A percentile compares a stretch with the other conserved stretches of the same genome.
phyloP scores from a whole-genome alignment of 2,797 vertebrate genomes.

The Cossypha heuglini region DNA sequence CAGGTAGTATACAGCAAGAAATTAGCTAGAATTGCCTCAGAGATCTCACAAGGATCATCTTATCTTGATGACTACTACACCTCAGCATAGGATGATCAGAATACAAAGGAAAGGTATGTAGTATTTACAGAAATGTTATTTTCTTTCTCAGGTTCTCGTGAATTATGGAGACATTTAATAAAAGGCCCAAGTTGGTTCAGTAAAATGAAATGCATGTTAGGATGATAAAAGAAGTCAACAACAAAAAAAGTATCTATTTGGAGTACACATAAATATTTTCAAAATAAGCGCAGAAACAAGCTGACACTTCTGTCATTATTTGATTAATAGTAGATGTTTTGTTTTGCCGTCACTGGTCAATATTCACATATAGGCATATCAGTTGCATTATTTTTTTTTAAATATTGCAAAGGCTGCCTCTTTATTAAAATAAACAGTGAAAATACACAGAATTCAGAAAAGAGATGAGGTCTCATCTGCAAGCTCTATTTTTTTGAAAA shows the following conservation, averaged over 20 bases:
- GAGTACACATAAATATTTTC: neutral
- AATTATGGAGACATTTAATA: neutral
- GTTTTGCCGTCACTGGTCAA: neutral
- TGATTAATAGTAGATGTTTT: neutral
- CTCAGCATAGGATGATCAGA: neutral
- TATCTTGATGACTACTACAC: neutral
- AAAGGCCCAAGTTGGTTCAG: neutral
- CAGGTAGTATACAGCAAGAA: neutral
- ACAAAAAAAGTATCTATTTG: neutral
- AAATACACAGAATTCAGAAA: neutral
- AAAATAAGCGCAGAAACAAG: neutral
- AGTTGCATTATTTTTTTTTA: neutral
- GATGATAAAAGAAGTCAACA: neutral
- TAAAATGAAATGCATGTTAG: neutral
- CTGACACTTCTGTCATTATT: neutral
- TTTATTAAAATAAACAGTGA: neutral
- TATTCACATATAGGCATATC: neutral
- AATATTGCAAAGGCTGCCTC: neutral
- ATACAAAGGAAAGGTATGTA: neutral
- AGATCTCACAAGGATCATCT: neutral
- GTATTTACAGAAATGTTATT: neutral
- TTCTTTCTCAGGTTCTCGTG: neutral
- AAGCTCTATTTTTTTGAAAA: neutral
- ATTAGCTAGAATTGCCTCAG: neutral
- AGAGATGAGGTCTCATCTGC: neutral